phyloP scores from a whole-genome alignment of 2,888 invertebrate genomes.

The Scelioninae gen. 2 region DNA sequence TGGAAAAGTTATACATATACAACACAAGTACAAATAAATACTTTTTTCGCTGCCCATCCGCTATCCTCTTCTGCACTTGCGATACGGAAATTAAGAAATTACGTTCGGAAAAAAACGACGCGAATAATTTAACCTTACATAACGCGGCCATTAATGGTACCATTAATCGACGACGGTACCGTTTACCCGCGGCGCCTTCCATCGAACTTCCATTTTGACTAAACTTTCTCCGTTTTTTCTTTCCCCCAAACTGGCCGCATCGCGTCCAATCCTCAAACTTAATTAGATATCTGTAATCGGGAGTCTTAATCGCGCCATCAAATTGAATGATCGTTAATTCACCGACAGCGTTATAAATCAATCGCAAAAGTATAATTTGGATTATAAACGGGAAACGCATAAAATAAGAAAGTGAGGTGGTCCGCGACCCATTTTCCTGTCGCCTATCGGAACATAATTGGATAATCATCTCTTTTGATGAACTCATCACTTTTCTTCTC shows the following conservation, averaged over 20 bases:
- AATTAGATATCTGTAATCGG: slow-evolving; percentile 19
- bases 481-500: no score
- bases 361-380: slow-evolving; percentile 46
- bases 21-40: no score
- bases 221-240: slow-evolving; percentile 27
- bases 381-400: slow-evolving; percentile 48
- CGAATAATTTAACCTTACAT: no score
- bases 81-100: no score
- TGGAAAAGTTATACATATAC: no score
- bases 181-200: not conserved
- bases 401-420: slow-evolving; percentile 56
- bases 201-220: slow-evolving; percentile 10
- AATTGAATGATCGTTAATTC: slow-evolving; percentile 24
- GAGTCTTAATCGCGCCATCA: slow-evolving; percentile 20
- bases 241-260: no score
- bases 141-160: no score
- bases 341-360: slow-evolving; percentile 21
- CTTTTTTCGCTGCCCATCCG: no score
- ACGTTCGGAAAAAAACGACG: no score
- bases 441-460: slow-evolving; percentile 57
- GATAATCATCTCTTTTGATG: no score
- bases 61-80: no score
- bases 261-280: slow-evolving; percentile 3
- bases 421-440: slow-evolving; percentile 56
- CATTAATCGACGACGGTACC: not conserved